Conservation (phyloP, 2,888 invertebrate species). For the Philonicus albiceps region DNA sequence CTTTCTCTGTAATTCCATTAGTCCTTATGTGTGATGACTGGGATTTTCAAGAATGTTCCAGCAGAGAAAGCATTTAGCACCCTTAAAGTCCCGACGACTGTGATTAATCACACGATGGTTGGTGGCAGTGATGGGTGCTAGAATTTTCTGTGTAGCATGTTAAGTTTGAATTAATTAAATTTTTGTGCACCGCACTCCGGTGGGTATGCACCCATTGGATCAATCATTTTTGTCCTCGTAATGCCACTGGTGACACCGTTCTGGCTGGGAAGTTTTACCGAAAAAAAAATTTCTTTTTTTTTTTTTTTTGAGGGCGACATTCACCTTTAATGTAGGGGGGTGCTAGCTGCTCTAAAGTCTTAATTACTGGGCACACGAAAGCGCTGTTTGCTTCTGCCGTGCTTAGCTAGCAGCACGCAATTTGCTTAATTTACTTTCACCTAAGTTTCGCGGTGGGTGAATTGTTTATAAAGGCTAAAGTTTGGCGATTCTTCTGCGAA, state of each 20-base stretch:
- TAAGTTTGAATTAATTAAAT: slow-evolving; percentile 37
- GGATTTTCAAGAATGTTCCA: slow-evolving; percentile 40
- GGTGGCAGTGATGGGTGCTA: slow-evolving; percentile 25
- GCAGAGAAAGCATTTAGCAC: slow-evolving; percentile 20
- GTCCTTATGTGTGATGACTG: slow-evolving; percentile 40
- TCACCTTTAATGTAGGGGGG: background rate
- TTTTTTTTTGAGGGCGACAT: slow-evolving; percentile 1
- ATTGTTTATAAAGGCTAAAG: background rate
- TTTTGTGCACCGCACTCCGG: slow-evolving; percentile 12
- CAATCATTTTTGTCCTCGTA: slow-evolving; percentile 25
- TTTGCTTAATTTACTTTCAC: slow-evolving; percentile 32
- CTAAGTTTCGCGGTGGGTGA: background rate
- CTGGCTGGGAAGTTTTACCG: background rate
- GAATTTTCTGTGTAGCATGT: slow-evolving; percentile 7
- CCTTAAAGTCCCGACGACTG: slow-evolving; percentile 21
- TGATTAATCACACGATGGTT: slow-evolving; percentile 36
- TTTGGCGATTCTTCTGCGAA: slow-evolving; percentile 3
- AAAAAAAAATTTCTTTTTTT: too few species aligned
- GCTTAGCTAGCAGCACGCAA: slow-evolving; percentile 30
- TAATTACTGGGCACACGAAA: slow-evolving; percentile 31
- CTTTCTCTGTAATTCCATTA: slow-evolving; percentile 39
- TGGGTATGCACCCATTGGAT: slow-evolving; percentile 10
- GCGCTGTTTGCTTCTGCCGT: background rate
- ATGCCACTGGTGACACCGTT: background rate
- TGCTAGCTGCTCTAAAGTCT: slow-evolving; percentile 23